Base-by-base conservation (phyloP, 1,140 invertebrate species). In the Drosophila leontia region DNA sequence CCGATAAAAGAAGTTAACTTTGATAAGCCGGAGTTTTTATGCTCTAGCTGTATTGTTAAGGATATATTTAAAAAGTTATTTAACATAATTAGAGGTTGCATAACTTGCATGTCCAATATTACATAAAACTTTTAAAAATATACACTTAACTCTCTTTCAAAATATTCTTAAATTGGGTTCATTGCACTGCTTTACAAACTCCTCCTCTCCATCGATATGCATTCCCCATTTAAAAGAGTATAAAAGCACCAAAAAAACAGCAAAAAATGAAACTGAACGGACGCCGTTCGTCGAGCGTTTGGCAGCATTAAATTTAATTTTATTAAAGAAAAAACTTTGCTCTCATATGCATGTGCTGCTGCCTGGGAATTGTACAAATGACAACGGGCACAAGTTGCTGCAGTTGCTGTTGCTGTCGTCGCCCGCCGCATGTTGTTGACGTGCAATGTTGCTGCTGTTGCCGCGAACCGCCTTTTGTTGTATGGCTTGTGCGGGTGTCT, bases 251-350 rank as follows among this genome's bases (percentile, higher is more conserved):
- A 6, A 51, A 55, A 55, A 51, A 39, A 37, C 34, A 11, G 35
- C 7, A 62, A 29, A 42, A 83, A 84, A 72, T 83, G 61, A 83
- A 88, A 81, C 80, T 51, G 69, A 87, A 90, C 61, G 71, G 80
- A 71, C 48, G 61, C 58, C 75, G 45, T 74, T 62, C 69, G 62
- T 64, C 75, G 60, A 80, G 76, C 84, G 72, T 88, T 86, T 88
- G 83, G 62, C 63, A 61, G 80, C 78, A 87, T 87, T 88, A 84
- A 88, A 87, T 87, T 87, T 87, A 87, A 87, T 87, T 88, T 87
- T 88, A 87, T 87, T 87, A 88, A 87, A 88, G 82, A 87, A 87
- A 85, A 87, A 88, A 80, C 72, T 88, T 87, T 80, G 59, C 70
- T 68, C 65, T 62, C 56, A 41, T 65, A 41, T 74, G 32, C n/a